phyloP scores from a whole-genome alignment of 2,888 invertebrate species.

The Eupithecia tripunctaria region DNA sequence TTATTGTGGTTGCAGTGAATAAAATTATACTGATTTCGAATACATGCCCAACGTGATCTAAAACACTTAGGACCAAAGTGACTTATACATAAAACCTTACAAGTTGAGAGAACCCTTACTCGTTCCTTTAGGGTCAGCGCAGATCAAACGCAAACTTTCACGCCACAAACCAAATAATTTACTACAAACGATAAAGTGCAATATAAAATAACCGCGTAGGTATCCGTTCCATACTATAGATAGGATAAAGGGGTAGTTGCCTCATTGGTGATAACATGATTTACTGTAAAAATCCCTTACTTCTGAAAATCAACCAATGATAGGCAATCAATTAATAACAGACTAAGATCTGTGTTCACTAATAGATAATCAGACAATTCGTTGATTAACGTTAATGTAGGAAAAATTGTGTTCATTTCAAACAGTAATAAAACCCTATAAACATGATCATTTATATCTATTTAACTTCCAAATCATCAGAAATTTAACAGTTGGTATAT shows the following conservation, averaged over 20 bases:
- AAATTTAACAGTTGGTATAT: too few species aligned
- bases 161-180: neutral
- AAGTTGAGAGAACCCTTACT: constrained; percentile 57
- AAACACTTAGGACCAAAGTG: constrained; percentile 20
- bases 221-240: neutral
- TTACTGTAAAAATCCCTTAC: neutral
- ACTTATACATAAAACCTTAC: constrained; percentile 33
- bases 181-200: neutral
- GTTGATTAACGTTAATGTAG: too few species aligned
- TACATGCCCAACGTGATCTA: constrained; percentile 24
- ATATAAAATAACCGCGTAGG: neutral
- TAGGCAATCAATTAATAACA: neutral
- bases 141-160: neutral
- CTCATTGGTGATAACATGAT: neutral
- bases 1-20: constrained; percentile 5
- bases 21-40: constrained; percentile 10
- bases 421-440: too few species aligned
- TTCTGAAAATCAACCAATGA: neutral
- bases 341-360: too few species aligned
- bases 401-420: too few species aligned
- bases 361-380: too few species aligned
- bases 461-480: too few species aligned
- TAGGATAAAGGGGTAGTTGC: neutral
- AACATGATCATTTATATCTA: too few species aligned
- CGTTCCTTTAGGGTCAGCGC: constrained; percentile 16